These are phyloP conservation scores for Porites cylindrica DNA, from an alignment of 92 coral and sea anemone genomes.

Conservation along the genomic window DNA sequence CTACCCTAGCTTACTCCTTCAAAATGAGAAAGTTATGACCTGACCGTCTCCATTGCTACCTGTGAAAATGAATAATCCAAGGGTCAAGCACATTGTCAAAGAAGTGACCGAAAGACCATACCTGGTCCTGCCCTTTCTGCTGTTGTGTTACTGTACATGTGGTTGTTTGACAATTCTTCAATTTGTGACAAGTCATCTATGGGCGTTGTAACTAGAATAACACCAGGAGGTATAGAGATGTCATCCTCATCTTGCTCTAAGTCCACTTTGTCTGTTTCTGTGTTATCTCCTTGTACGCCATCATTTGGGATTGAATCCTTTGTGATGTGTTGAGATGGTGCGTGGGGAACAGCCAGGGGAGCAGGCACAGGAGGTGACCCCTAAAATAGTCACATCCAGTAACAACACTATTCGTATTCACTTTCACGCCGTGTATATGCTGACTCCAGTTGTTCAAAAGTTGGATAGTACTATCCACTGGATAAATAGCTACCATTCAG, in stretches of 20 bases:
- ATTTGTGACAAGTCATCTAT: conserved; percentile 59
- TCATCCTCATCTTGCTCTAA: conserved; percentile 62
- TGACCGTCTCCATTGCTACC: too few relatives aligned
- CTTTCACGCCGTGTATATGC: not conserved
- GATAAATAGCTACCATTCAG: too few relatives aligned
- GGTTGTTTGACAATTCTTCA: not conserved
- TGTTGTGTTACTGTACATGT: not conserved
- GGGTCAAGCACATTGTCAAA: too few relatives aligned
- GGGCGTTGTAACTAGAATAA: conserved; percentile 65
- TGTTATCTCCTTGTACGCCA: not conserved
- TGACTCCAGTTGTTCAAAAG: too few relatives aligned
- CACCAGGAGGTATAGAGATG: conserved; percentile 67
- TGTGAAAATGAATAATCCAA: too few relatives aligned
- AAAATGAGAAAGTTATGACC: too few relatives aligned
- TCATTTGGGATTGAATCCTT: conserved; percentile 3
- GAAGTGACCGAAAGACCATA: too few relatives aligned
- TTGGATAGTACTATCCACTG: too few relatives aligned
- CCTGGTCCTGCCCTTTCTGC: too few relatives aligned
- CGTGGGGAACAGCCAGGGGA: conserved; percentile 47
- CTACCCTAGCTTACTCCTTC: too few relatives aligned
- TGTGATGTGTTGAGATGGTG: conserved; percentile 11
- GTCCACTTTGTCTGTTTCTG: not conserved
- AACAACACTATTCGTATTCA: not conserved
- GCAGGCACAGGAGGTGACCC: conserved; percentile 60
- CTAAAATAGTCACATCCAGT: conserved; percentile 20